Evolutionary conservation across 2,888 invertebrate genomes (phyloP).

Genomic region (Drosophila incognita): DNA sequence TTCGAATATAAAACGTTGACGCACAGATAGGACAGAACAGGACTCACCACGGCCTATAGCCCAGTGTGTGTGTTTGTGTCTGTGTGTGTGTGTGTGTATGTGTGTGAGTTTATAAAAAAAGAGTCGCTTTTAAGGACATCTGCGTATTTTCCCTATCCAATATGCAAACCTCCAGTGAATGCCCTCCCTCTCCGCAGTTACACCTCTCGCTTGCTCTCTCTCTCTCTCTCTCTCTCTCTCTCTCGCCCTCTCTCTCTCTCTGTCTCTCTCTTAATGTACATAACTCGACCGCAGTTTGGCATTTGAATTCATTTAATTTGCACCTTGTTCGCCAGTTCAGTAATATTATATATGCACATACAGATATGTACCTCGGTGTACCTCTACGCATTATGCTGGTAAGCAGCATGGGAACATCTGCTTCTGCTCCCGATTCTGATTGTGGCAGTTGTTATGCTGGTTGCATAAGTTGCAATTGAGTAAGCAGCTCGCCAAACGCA

Average conservation of each 20-base stretch:
- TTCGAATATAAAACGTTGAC: constrained; percentile 60
- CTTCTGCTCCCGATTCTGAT: neutral
- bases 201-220: constrained; percentile 2
- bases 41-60: constrained; percentile 39
- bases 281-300: constrained; percentile 55
- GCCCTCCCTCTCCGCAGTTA: constrained; percentile 19
- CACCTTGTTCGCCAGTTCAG: constrained; percentile 74
- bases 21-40: constrained; percentile 48
- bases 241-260: neutral
- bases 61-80: constrained; percentile 5
- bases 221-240: constrained; percentile 6
- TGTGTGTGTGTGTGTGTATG: constrained; percentile 16
- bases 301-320: constrained; percentile 78
- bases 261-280: neutral
- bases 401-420: constrained; percentile 38
- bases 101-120: constrained; percentile 40
- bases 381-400: constrained; percentile 46
- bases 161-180: constrained; percentile 51
- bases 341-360: constrained; percentile 59
- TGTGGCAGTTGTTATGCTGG: constrained; percentile 38
- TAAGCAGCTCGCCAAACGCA: neutral
- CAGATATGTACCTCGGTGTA: constrained; percentile 9
- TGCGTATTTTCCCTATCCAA: constrained; percentile 72
- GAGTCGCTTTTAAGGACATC: constrained; percentile 82
- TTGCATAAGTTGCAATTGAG: constrained; percentile 8